Evolutionary conservation across 2,888 invertebrate species (phyloP).

Genomic region (Cacoxenus indagator): DNA sequence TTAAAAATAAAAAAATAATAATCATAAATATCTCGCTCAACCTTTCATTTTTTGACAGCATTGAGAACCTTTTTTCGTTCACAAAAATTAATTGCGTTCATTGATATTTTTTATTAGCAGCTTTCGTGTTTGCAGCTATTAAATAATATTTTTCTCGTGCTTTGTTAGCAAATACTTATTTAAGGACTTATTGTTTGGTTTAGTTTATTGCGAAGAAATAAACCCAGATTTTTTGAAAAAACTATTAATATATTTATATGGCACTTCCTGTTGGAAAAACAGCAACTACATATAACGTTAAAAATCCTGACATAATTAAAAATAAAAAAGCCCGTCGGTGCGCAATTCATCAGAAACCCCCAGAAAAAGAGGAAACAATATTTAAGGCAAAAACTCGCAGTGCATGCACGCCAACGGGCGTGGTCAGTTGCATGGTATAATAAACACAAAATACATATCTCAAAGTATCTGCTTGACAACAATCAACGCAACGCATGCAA

Average conservation of each 20-base stretch:
- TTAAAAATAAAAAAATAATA: no score
- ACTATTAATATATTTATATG: neutral
- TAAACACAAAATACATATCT: neutral
- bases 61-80: neutral
- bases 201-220: neutral
- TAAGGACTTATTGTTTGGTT: neutral
- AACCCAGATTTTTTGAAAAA: neutral
- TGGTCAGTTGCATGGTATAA: no score
- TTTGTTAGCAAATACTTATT: neutral
- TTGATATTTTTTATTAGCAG: neutral
- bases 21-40: neutral
- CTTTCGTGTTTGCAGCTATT: neutral
- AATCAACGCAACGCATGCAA: neutral
- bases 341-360: neutral
- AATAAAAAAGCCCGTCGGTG: no score
- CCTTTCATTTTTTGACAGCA: neutral
- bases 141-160: neutral
- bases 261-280: neutral
- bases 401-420: slow-evolving; percentile 10
- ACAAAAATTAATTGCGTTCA: neutral
- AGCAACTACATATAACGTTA: no score
- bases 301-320: neutral
- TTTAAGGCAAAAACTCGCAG: slow-evolving; percentile 26
- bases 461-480: neutral
- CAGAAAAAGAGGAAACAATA: neutral